These are phyloP conservation scores for Eulithis prunata DNA, from an alignment of 2,888 invertebrate genomes.

Conservation along the genomic window DNA sequence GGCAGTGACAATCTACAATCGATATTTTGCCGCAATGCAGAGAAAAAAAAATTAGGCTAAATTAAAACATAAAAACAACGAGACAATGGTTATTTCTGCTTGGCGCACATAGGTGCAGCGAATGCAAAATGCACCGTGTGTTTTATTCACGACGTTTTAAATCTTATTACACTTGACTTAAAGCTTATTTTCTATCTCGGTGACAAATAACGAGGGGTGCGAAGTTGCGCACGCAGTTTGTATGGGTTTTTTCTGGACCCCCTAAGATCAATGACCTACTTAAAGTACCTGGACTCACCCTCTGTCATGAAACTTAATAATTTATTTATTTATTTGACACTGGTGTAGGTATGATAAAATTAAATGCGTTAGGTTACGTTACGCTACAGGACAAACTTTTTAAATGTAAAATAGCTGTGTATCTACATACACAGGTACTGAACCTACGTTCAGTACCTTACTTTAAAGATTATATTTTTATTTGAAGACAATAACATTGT, in stretches of 20 bases:
- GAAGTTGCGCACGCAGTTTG: conserved; percentile 2
- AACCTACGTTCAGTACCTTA: too few relatives aligned
- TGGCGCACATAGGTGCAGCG: neutral
- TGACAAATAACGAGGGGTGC: neutral
- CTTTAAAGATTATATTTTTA: too few relatives aligned
- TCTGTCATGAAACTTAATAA: neutral
- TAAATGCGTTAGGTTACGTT: too few relatives aligned
- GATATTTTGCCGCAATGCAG: conserved; percentile 3
- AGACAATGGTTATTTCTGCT: neutral
- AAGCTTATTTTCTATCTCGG: neutral
- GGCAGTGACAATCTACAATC: neutral
- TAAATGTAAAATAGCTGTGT: too few relatives aligned
- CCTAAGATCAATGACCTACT: neutral
- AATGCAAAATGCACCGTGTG: too few relatives aligned
- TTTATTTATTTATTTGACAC: too few relatives aligned
- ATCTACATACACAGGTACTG: too few relatives aligned
- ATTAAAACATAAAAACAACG: neutral
- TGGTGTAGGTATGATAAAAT: too few relatives aligned
- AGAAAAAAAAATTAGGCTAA: neutral
- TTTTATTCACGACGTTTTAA: neutral
- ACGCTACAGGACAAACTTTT: too few relatives aligned
- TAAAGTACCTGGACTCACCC: neutral
- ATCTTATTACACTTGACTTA: neutral
- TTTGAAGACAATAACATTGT: too few relatives aligned
- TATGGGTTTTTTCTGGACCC: neutral